Percentiles rank a stretch among this genome's conserved stretches.
These are phyloP conservation scores for Protaetia brevitarsis DNA, from an alignment of 1,140 invertebrate genomes.

Conservation along the genomic window DNA sequence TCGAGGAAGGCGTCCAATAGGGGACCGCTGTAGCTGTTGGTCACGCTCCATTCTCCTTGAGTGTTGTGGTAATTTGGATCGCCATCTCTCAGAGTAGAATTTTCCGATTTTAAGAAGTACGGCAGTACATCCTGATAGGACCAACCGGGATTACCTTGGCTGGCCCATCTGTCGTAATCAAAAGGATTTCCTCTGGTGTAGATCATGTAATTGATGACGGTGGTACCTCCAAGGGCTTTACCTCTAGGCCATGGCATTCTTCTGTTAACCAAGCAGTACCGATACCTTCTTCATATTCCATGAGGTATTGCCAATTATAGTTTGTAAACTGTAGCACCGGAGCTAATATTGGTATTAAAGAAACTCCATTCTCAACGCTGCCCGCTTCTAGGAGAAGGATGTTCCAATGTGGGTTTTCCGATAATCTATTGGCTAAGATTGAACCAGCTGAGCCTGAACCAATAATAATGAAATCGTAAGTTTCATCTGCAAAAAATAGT, in stretches of 20 bases:
- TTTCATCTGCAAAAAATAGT: conserved; percentile 36
- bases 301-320: conserved; percentile 77
- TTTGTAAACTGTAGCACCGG: conserved; percentile 66
- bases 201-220: conserved; percentile 65
- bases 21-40: conserved; percentile 58
- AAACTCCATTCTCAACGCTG: conserved; percentile 62
- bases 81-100: conserved; percentile 47
- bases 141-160: conserved; percentile 49
- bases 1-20: conserved; percentile 61
- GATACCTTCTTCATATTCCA: conserved; percentile 59
- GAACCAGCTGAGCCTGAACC: conserved; percentile 55
- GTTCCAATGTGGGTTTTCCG: conserved; percentile 65
- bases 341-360: conserved; percentile 70
- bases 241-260: conserved; percentile 60
- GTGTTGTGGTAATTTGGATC: conserved; percentile 43
- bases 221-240: conserved; percentile 57
- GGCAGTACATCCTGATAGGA: conserved; percentile 34
- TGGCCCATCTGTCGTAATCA: conserved; percentile 69
- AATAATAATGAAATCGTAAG: conserved; percentile 45
- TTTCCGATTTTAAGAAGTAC: conserved; percentile 53
- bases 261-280: conserved; percentile 55
- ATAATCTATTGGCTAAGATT: conserved; percentile 64
- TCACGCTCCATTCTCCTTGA: conserved; percentile 64
- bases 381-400: conserved; percentile 73
- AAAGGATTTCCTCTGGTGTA: conserved; percentile 61